phyloP scores from a whole-genome alignment of 2,888 invertebrate species.

The Ectemnius cavifrons region DNA sequence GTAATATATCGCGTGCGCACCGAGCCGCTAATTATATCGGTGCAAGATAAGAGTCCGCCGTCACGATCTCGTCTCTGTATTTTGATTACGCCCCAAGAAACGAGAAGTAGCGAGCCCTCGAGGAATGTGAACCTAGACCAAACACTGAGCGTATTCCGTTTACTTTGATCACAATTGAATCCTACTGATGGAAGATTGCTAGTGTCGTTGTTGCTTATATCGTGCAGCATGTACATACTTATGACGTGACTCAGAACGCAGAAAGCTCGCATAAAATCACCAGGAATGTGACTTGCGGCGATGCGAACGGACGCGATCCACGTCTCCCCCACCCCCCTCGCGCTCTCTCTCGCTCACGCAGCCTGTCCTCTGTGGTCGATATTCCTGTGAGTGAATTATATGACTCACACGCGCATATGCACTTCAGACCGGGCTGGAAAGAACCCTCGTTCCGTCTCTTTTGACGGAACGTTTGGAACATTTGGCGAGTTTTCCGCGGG shows the following conservation, averaged over 20 bases:
- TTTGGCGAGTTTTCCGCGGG: constrained; percentile 58
- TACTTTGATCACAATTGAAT: too few relatives aligned
- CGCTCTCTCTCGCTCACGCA: too few relatives aligned
- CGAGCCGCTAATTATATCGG: constrained; percentile 52
- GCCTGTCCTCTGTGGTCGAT: constrained; percentile 7
- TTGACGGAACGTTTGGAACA: constrained; percentile 26
- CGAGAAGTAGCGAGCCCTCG: too few relatives aligned
- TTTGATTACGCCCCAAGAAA: too few relatives aligned
- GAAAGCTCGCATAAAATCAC: constrained; percentile 25
- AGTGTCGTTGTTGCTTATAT: too few relatives aligned
- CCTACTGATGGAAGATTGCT: too few relatives aligned
- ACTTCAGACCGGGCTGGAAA: constrained; percentile 4
- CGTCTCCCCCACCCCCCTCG: not conserved
- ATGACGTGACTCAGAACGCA: constrained; percentile 34
- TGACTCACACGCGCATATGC: constrained; percentile 3
- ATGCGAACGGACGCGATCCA: not conserved
- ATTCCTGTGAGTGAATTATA: constrained; percentile 42
- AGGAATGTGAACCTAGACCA: too few relatives aligned
- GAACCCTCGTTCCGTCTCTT: not conserved
- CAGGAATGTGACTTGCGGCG: constrained; percentile 10
- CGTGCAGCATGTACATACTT: not conserved
- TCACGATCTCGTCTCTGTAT: constrained; percentile 1
- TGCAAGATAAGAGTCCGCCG: constrained; percentile 40
- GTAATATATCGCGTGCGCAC: constrained; percentile 35
- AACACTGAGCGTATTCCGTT: too few relatives aligned